Base-by-base conservation (phyloP, 2,797 vertebrate genomes). In the Anomalospiza imberbis region DNA sequence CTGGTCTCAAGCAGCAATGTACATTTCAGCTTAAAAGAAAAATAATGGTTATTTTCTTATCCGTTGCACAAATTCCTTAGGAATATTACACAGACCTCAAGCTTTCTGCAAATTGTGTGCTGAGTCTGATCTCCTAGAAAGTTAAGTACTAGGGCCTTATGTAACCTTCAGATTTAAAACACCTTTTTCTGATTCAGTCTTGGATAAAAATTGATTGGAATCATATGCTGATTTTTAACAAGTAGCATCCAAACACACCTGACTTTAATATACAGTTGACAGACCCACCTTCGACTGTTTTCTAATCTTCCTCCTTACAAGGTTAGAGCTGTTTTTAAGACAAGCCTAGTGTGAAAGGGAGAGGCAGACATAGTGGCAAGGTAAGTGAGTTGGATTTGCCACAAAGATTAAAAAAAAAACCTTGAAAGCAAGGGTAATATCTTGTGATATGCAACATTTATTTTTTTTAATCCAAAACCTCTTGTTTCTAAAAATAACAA, bases 401-500 rank as follows among this genome's bases (percentile, higher is more conserved):
- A 63, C 13, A 78, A 50, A 44, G 42, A 22, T 84, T 84, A 90
- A 94, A 73, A 71, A 63, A 42, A 9, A 58, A 89, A 76, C 45
- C 25, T 71, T 85, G 71, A 93, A 58, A 84, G 13, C 44, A 51
- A 55, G 36, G 20, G 3, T 45, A 45, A 89, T 91, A 48, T 53
- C 36, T 85, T 47, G 34, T 81, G 70, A 85, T 89, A 88, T 28
- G 12, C 28, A 77, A 61, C 24, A 7, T 62, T 70, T 63, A 13
- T 77, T 73, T 84, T 40, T 85, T 42, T 71, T 62, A 72, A 91
- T 90, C 60, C 25, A 57, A 92, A 95, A 40, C 28, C 17, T 75
- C 82, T 76, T 62, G 45, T 82, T 93, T 90, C 92, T 94, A 95
- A 94, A 95, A 95, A 92, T 95, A 95, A 8, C 38, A 72, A 25